These are phyloP conservation scores for Malurus leucopterus DNA, from an alignment of 2,797 vertebrate genomes.

Conservation along the genomic window DNA sequence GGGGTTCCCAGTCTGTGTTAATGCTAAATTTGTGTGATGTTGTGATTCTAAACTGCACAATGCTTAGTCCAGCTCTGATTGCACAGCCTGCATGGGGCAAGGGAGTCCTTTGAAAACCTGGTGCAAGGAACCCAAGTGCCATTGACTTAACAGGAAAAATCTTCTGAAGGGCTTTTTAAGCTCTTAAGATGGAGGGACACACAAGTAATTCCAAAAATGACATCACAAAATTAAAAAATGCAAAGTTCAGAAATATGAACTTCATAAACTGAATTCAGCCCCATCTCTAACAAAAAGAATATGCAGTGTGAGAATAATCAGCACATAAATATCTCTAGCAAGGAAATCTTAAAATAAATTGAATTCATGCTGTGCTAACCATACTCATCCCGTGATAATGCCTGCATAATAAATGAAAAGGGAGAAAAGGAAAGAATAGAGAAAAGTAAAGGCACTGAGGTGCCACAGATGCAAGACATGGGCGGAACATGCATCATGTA, in stretches of 20 bases:
- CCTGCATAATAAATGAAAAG: conserved; percentile 16
- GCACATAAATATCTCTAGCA: neutral
- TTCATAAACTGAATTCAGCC: neutral
- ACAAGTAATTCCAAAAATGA: neutral
- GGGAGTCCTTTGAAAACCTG: neutral
- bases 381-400: neutral
- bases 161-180: neutral
- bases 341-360: neutral
- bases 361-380: neutral
- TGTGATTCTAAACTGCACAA: neutral
- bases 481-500: neutral
- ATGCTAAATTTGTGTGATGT: neutral
- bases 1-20: neutral
- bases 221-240: neutral
- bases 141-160: neutral
- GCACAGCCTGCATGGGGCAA: neutral
- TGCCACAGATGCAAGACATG: neutral
- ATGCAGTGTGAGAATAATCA: neutral
- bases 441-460: neutral
- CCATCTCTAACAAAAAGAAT: neutral
- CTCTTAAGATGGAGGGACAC: neutral
- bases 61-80: neutral
- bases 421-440: neutral
- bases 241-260: neutral
- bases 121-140: neutral